phyloP scores from a whole-genome alignment of 2,797 vertebrate species.

The Anabacerthia variegaticeps region DNA sequence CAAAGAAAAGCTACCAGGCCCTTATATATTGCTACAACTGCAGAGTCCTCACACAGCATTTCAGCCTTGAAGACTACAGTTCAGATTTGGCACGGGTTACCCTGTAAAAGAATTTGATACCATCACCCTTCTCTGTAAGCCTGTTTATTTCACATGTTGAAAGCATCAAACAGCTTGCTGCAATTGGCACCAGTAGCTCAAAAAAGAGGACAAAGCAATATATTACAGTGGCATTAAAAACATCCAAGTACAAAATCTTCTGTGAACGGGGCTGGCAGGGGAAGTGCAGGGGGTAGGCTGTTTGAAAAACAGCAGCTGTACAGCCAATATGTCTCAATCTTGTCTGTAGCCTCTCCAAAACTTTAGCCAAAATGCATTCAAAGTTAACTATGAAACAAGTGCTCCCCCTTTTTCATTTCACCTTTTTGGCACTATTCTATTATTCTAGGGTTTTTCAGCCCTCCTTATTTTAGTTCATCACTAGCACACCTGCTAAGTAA shows the following conservation, averaged over 20 bases:
- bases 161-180: constrained; percentile 8
- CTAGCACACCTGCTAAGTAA: not conserved
- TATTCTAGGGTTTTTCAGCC: not conserved
- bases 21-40: not conserved
- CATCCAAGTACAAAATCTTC: constrained; percentile 42
- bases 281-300: not conserved
- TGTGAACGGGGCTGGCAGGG: not conserved
- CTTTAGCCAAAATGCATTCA: not conserved
- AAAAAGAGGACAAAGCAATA: not conserved
- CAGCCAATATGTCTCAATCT: not conserved
- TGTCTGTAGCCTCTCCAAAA: not conserved
- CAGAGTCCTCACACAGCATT: not conserved
- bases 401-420: not conserved
- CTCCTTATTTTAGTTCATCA: not conserved
- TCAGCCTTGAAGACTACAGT: not conserved
- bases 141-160: not conserved
- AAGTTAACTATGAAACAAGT: not conserved
- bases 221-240: constrained; percentile 11
- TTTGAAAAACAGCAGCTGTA: constrained; percentile 50
- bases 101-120: not conserved
- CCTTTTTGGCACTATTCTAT: not conserved
- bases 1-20: not conserved
- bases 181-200: not conserved
- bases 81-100: not conserved
- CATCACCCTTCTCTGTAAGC: not conserved